Conservation (phyloP, 2,797 vertebrate species). For the Lithobates sylvaticus region DNA sequence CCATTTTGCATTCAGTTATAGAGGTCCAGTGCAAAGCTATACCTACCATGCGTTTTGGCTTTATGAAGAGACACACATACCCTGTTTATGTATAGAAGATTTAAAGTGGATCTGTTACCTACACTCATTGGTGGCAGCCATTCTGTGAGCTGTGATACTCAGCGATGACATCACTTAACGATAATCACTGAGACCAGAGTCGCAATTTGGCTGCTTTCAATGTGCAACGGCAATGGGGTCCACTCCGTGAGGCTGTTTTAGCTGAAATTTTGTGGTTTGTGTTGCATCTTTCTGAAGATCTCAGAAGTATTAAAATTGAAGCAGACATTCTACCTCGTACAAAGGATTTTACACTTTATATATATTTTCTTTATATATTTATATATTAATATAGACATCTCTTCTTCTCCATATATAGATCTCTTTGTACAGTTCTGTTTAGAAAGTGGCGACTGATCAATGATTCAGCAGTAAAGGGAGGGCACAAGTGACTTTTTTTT, state of each 20-base stretch:
- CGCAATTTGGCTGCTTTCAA: not conserved
- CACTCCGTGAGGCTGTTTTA: not conserved
- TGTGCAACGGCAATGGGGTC: not conserved
- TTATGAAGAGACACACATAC: not conserved
- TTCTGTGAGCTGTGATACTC: not conserved
- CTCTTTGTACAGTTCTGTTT: conserved; percentile 50
- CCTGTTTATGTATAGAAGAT: conserved; percentile 21
- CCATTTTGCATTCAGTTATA: not conserved
- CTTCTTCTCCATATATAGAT: conserved; percentile 49
- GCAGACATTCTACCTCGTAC: conserved; percentile 32
- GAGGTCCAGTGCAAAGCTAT: conserved; percentile 17
- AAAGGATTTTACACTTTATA: conserved; percentile 54
- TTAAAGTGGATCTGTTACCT: not conserved
- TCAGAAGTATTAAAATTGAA: not conserved
- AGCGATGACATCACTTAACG: not conserved
- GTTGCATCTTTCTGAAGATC: not conserved
- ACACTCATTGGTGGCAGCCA: not conserved
- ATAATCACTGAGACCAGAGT: not conserved
- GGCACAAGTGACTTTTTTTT: not conserved
- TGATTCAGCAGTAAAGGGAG: conserved; percentile 31
- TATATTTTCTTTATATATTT: conserved; percentile 26
- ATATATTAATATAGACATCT: conserved; percentile 58
- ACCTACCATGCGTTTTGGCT: conserved; percentile 6
- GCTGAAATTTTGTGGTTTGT: not conserved
- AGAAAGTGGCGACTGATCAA: conserved; percentile 34